These are phyloP conservation scores for Lepidurus arcticus DNA, from an alignment of 1,140 invertebrate species.

Conservation along the genomic window DNA sequence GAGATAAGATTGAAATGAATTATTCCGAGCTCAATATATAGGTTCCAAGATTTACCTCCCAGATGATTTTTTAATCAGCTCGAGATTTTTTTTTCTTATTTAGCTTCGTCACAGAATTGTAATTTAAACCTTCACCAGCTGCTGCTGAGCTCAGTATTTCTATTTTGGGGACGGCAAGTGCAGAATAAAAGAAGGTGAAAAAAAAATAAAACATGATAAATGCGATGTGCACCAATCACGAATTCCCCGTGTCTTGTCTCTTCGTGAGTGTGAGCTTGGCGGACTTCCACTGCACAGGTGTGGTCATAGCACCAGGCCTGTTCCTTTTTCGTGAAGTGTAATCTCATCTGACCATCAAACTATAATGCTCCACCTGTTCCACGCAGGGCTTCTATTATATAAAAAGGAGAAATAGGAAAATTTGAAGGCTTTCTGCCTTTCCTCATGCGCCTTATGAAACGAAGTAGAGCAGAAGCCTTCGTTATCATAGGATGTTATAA, in stretches of 20 bases:
- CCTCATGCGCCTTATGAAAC: neutral
- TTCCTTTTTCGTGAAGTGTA: neutral
- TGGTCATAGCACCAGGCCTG: neutral
- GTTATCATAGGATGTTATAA: neutral
- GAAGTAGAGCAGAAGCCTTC: conserved; percentile 1
- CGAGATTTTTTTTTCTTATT: neutral
- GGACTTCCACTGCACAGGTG: neutral
- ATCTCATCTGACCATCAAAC: conserved; percentile 15
- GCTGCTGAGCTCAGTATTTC: neutral
- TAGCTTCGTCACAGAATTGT: neutral
- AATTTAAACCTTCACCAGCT: conserved; percentile 3
- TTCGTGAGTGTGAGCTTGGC: neutral
- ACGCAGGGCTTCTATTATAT: neutral
- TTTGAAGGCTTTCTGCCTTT: neutral
- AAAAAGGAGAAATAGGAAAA: neutral
- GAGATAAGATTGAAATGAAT: neutral
- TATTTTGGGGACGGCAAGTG: neutral
- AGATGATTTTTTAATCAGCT: neutral
- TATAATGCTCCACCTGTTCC: conserved; percentile 8
- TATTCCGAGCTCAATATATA: neutral
- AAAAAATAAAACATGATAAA: neutral
- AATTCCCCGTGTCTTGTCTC: neutral
- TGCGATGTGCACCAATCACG: neutral
- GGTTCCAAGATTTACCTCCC: neutral
- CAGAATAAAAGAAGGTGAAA: neutral